Base-by-base conservation (phyloP, 2,113 vertebrate genomes). In the Actenoides hombroni region DNA sequence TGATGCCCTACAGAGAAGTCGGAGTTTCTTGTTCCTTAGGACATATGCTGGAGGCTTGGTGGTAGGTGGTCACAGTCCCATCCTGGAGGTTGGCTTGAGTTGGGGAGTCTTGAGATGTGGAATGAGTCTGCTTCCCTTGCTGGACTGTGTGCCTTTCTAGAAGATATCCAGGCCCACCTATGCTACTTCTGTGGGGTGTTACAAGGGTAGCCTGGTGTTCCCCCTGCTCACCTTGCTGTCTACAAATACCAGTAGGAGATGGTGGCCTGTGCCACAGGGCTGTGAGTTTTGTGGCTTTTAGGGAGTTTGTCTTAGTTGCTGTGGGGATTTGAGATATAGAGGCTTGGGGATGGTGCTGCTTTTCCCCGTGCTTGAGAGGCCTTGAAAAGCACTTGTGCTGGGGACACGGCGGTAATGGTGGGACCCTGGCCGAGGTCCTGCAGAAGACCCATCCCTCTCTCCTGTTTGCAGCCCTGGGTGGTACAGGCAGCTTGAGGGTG, bases 231-330 rank as follows among this genome's bases (percentile, higher is more conserved):
- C 18, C 33, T 61, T 1, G 0, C 76, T 69, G 49, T 18, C 19
- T 10, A 1, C 18, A 61, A n/a, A 49, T 21, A 15, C 31, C 5
- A 31, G 20, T 21, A 53, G 76, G 33, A 94, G 26, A 19, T 0
- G 0, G 8, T 39, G 19, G 15, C 21, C 20, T 3, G 5, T 67
- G 65, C 20, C 18, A 1, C 0, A 2, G 44, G 9, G 8, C 25
- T 86, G 54, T 28, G 71, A 83, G 33, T 54, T 90, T 37, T 70
- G 19, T 70, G 79, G 37, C 37, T 74, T 83, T 28, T 35, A 31
- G 31, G 59, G 28, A 63, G 10, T 42, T 86, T 59, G 31, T n/a
- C 86, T 64, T 70, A 51, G 23, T 88, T 71, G 31, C 46, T 71
- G 12, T 2, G 1, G 20, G 3, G 10, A 68, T 82, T 76, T 80